Percentiles rank a stretch among this genome's conserved stretches.
Conservation (phyloP, 2,797 vertebrate genomes). For the Strix occidentalis region DNA sequence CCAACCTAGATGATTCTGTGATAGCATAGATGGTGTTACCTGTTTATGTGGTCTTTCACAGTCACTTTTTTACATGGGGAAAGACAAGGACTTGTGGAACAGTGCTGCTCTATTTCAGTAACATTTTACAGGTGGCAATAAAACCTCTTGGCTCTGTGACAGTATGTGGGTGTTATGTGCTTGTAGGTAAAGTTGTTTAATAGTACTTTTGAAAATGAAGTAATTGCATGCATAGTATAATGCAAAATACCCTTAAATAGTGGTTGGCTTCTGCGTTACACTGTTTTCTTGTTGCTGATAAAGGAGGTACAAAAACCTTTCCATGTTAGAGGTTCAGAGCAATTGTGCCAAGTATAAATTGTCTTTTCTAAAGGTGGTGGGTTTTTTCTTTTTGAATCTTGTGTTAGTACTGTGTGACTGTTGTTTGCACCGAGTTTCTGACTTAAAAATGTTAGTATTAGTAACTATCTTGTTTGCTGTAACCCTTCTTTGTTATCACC, state of each 20-base stretch:
- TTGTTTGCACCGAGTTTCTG: background rate
- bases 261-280: background rate
- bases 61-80: background rate
- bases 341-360: background rate
- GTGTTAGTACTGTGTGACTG: background rate
- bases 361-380: background rate
- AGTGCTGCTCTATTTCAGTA: background rate
- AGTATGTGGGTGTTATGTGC: background rate
- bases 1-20: no score
- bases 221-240: background rate
- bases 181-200: slow-evolving; percentile 25
- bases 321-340: background rate
- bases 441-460: background rate
- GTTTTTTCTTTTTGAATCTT: background rate
- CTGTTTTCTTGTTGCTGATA: background rate
- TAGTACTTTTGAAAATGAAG: slow-evolving; percentile 32
- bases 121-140: background rate
- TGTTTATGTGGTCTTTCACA: background rate
- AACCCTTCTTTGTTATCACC: background rate
- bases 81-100: background rate
- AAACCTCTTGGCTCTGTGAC: background rate
- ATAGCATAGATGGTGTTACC: background rate
- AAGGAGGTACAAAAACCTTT: background rate
- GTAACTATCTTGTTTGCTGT: background rate
- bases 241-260: background rate